phyloP scores from a whole-genome alignment of 2,113 vertebrate species.

The Bagarius yarrelli region DNA sequence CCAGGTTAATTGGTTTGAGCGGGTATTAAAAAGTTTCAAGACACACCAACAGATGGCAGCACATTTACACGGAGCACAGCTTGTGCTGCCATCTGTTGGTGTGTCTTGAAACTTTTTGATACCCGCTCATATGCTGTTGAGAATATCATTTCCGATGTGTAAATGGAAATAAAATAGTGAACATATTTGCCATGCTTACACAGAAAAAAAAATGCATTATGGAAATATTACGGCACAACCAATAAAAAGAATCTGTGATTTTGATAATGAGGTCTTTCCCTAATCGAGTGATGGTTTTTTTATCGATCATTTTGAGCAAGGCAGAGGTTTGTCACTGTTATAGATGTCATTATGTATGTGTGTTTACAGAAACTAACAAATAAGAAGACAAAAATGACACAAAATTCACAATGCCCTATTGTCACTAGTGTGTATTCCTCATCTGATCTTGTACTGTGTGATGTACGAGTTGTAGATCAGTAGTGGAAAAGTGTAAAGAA shows the following conservation, averaged over 20 bases:
- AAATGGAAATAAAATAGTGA: conserved; percentile 21
- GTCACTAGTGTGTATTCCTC: conserved; percentile 43
- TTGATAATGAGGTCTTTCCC: conserved; percentile 39
- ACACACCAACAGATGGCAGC: too few species aligned
- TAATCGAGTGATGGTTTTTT: conserved; percentile 19
- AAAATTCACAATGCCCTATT: too few species aligned
- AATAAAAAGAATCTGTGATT: conserved; percentile 51
- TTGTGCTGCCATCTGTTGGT: too few species aligned
- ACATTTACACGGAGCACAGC: too few species aligned
- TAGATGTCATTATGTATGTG: neutral
- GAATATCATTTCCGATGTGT: neutral
- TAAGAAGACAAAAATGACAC: too few species aligned
- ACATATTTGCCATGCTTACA: conserved; percentile 34
- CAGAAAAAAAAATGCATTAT: conserved; percentile 13
- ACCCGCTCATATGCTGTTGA: neutral
- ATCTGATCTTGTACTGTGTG: conserved; percentile 31
- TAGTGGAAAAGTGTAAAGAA: neutral
- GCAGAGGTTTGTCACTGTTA: neutral
- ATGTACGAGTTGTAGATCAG: neutral
- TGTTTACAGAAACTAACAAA: too few species aligned
- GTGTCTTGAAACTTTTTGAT: too few species aligned
- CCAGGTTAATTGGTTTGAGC: neutral
- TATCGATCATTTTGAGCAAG: neutral
- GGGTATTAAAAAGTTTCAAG: too few species aligned
- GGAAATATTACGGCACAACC: conserved; percentile 29